Conservation (phyloP, 2,797 vertebrate genomes). For the Artibeus jamaicensis region DNA sequence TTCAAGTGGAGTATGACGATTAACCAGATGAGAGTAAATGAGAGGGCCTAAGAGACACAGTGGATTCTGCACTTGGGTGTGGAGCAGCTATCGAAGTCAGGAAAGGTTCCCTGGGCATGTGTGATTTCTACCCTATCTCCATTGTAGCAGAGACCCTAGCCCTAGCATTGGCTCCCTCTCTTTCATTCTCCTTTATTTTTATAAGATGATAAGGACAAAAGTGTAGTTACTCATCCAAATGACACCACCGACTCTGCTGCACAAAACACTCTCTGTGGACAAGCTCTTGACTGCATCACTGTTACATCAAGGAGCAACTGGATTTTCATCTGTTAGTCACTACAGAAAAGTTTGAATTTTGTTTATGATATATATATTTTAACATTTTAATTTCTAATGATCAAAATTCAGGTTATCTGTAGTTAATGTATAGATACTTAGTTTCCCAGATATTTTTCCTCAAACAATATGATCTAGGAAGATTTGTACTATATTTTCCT, state of each 20-base stretch:
- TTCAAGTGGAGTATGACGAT: not conserved
- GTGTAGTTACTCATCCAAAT: not conserved
- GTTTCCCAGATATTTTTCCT: not conserved
- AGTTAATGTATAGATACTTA: not conserved
- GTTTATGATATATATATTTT: no score
- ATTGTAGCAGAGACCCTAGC: not conserved
- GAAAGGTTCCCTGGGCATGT: rapidly evolving
- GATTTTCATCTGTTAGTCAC: no score
- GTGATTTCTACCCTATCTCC: no score
- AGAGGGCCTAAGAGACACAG: rapidly evolving
- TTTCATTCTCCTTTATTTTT: not conserved
- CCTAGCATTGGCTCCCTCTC: rapidly evolving
- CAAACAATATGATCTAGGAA: not conserved
- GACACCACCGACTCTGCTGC: not conserved
- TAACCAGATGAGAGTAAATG: not conserved
- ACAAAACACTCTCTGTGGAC: not conserved
- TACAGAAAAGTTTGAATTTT: not conserved
- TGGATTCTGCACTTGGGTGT: no score
- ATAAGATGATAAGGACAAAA: not conserved
- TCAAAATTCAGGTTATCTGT: not conserved
- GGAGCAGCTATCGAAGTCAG: rapidly evolving
- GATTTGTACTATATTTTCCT: not conserved
- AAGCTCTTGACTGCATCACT: not conserved
- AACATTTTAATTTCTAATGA: not conserved
- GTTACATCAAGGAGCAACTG: not conserved